Evolutionary conservation across 2,113 vertebrate genomes (phyloP), one percentile per base, ranked within the genome.

Genomic region (Electrona antarctica): DNA sequence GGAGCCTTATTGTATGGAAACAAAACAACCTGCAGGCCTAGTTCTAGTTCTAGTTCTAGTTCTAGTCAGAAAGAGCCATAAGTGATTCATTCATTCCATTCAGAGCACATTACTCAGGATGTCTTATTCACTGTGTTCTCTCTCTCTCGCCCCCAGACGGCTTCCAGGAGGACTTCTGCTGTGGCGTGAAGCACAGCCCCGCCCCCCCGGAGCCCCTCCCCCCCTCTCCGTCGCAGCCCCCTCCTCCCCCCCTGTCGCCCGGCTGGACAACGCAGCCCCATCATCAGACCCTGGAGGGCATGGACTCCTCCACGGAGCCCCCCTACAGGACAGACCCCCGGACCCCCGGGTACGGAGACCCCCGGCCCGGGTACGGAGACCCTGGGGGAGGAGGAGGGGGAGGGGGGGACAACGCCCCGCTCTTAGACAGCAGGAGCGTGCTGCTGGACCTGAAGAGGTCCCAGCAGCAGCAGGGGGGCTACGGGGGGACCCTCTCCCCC

Each of bases 101-200:
- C n/a, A n/a, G n/a, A n/a, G n/a, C n/a, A n/a, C n/a, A n/a, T n/a
- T n/a, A n/a, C n/a, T n/a, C n/a, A n/a, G n/a, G n/a, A n/a, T n/a
- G n/a, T n/a, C n/a, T n/a, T n/a, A n/a, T n/a, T n/a, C n/a, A n/a
- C n/a, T n/a, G n/a, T n/a, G n/a, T n/a, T n/a, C n/a, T 61, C 61
- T 60, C 60, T 21, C 21, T 1, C 21, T 21, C 21, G 1, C 21
- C 21, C 14, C 5, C 83, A 99, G 98, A 99, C 92, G 91, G 91
- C 71, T 99, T 96, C 88, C 87, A 97, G 87, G 94, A 96, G 0
- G 97, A 99, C 60, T 99, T 99, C 92, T 99, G 98, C 84, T 99
- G 98, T 86, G 92, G 94, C 73, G 88, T 90, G 71, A 95, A 95
- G 89, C 93, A 90, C 75, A 90, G 83, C 74, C 90, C 83, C 61